These are phyloP conservation scores for Nemapogon koenigi DNA, from an alignment of 2,888 invertebrate genomes.

Conservation along the genomic window DNA sequence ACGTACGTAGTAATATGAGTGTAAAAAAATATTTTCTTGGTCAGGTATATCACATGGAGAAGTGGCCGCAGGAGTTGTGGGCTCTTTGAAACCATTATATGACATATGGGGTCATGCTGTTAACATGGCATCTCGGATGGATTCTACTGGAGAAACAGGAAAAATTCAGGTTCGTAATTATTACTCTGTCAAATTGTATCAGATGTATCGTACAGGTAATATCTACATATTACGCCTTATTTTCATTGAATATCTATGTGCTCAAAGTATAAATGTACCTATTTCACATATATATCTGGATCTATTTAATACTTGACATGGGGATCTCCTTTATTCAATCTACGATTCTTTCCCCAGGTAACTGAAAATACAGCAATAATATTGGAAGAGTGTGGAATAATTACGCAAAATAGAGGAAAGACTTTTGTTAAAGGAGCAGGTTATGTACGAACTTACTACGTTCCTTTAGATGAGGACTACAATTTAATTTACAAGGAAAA, in stretches of 20 bases:
- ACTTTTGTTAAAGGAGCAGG: slow-evolving; percentile 77
- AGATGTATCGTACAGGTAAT: too few species aligned
- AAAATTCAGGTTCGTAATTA: slow-evolving; percentile 70
- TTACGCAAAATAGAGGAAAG: slow-evolving; percentile 72
- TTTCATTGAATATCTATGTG: too few species aligned
- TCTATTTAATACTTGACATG: too few species aligned
- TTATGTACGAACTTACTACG: slow-evolving; percentile 75
- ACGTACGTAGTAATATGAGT: too few species aligned
- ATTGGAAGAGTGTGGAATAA: slow-evolving; percentile 70
- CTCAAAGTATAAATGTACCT: too few species aligned
- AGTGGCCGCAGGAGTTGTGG: slow-evolving; percentile 94
- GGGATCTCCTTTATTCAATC: too few species aligned
- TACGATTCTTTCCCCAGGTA: slow-evolving; percentile 42
- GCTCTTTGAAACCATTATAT: slow-evolving; percentile 91
- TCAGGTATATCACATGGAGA: slow-evolving; percentile 89
- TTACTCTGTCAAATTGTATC: too few species aligned
- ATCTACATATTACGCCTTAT: too few species aligned
- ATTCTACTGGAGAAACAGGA: slow-evolving; percentile 84
- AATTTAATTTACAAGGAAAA: slow-evolving; percentile 50
- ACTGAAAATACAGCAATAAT: slow-evolving; percentile 76
- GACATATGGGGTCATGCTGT: slow-evolving; percentile 98
- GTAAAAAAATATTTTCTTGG: slow-evolving; percentile 19
- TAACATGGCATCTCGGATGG: slow-evolving; percentile 96
- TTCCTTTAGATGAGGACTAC: slow-evolving; percentile 69
- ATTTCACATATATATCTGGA: too few species aligned